Evolutionary conservation across 2,113 vertebrate species (phyloP), one percentile per base, ranked within the genome.

Genomic region (Macrotus californicus): DNA sequence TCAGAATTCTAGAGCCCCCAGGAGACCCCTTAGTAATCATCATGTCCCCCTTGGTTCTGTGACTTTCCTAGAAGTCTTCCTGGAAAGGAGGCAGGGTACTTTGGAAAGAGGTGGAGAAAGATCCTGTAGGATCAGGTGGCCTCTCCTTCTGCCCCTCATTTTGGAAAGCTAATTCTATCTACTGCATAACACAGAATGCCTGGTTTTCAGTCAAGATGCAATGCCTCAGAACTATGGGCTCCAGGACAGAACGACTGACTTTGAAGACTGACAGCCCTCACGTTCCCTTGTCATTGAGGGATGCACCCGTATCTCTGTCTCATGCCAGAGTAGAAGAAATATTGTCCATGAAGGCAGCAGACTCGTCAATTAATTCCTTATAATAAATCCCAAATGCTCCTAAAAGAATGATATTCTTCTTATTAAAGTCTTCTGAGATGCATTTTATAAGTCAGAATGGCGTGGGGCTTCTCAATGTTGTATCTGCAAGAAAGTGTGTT

Each of bases 321-420:
- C 36, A 13, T 48, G 22, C 29, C 85, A 76, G 48, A 43, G 16
- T 64, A 73, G 67, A 83, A 36, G 92, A 96, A 95, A 9, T 54
- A 61, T 73, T 91, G 46, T 87, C 91, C 84, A 89, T 18, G 0
- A 66, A 94, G 93, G 94, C 29, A 48, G 31, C 52, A 94, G 84
- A 81, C 84, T 97, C 93, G 95, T 96, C 94, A 96, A 97, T 97
- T 95, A 92, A 88, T 97, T 97, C 96, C 79, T 61, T 97, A 82
- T 95, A 85, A 88, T 48, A 96, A 95, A 97, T 95, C 96, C 41
- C 46, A 92, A 97, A 82, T 93, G 61, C 29, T 97, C 94, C 93
- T 97, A 94, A 91, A 97, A 95, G 96, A 91, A 94, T 73, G 46
- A 75, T 96, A 67, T 82, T 75, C 96, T 88, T 91, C 96, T 96